Evolutionary conservation across 2,113 vertebrate genomes (phyloP).

Genomic region (Takifugu flavidus): DNA sequence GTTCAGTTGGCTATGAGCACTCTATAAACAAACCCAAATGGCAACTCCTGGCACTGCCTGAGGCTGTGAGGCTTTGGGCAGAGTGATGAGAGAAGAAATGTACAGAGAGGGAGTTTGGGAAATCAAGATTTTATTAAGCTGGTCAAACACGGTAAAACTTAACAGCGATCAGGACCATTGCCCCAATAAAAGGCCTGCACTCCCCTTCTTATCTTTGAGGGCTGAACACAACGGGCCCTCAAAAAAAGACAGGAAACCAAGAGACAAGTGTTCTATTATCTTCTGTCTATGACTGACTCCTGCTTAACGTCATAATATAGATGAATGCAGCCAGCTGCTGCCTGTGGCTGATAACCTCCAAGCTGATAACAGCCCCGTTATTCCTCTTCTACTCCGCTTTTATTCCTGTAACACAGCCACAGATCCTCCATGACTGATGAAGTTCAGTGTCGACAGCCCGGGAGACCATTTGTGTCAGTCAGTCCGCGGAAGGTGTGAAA

Average conservation of each 20-base stretch:
- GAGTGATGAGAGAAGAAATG: conserved; percentile 51
- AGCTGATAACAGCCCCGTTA: neutral
- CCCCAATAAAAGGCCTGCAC: conserved; percentile 15
- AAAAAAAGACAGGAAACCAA: neutral
- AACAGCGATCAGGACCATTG: conserved; percentile 20
- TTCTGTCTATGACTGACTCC: conserved; percentile 27
- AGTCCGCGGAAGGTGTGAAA: conserved; percentile 29
- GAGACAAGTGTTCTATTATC: conserved; percentile 23
- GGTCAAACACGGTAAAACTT: conserved; percentile 54
- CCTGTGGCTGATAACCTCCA: conserved; percentile 45
- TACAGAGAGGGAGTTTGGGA: conserved; percentile 55
- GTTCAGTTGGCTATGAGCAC: conserved; percentile 74
- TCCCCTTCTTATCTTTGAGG: conserved; percentile 4
- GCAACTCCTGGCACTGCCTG: conserved; percentile 64
- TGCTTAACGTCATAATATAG: conserved; percentile 48
- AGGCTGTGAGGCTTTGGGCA: conserved; percentile 44
- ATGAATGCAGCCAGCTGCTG: conserved; percentile 42
- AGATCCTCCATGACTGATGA: conserved; percentile 20
- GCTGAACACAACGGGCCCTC: conserved; percentile 5
- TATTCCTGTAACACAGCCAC: conserved; percentile 7
- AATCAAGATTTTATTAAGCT: conserved; percentile 69
- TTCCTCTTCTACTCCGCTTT: neutral
- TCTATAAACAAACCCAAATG: conserved; percentile 78
- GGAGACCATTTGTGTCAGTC: conserved; percentile 32
- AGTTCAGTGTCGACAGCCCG: conserved; percentile 15